phyloP scores from a whole-genome alignment of 2,888 invertebrate species.

The Athalia cordata region DNA sequence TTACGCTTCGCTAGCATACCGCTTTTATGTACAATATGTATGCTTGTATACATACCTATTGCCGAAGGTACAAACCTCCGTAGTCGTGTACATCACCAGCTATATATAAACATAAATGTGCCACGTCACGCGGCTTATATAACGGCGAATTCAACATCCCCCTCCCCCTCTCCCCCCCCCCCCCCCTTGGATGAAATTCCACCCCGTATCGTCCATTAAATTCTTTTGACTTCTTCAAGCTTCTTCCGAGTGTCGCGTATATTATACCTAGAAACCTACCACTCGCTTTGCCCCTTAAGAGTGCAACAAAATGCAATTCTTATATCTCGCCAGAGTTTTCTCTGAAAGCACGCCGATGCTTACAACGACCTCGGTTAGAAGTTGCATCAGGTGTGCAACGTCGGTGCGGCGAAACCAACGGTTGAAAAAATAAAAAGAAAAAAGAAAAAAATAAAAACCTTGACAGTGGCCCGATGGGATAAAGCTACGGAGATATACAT shows the following conservation, averaged over 20 bases:
- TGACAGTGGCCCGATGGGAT: not conserved
- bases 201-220: constrained; percentile 1
- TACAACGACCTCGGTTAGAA: no score
- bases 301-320: constrained; percentile 22
- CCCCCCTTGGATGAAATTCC: constrained; percentile 26
- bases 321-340: not conserved
- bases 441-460: no score
- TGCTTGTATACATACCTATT: not conserved
- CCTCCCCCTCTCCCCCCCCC: not conserved
- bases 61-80: constrained; percentile 29
- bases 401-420: no score
- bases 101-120: not conserved
- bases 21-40: no score
- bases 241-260: constrained; percentile 34
- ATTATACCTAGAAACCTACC: no score
- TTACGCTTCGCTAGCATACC: not conserved
- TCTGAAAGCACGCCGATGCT: no score
- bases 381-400: no score
- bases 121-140: not conserved
- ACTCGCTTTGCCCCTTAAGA: not conserved
- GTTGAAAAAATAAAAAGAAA: no score
- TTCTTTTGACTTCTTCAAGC: constrained; percentile 31
- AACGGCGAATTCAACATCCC: constrained; percentile 9
- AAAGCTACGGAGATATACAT: not conserved
- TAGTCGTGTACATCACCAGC: constrained; percentile 8